Percentiles rank a stretch among this genome's conserved stretches.
These are phyloP conservation scores for Castor canadensis DNA, from an alignment of 2,113 vertebrate genomes.

Conservation along the genomic window DNA sequence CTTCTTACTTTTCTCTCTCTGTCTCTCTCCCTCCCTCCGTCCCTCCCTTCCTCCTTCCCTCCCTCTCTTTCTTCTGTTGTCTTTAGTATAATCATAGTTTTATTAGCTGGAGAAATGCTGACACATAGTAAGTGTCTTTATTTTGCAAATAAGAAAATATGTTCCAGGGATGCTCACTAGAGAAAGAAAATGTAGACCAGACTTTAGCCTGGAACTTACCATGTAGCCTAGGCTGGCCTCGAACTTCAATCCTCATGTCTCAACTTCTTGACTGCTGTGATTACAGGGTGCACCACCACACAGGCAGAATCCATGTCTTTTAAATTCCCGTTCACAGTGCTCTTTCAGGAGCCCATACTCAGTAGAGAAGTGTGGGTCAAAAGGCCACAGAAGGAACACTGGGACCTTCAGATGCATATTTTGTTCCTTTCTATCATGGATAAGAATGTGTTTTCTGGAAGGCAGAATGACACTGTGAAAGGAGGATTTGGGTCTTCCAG, in stretches of 20 bases:
- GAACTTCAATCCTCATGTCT: too few species aligned
- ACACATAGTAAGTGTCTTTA: background rate
- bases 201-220: too few species aligned
- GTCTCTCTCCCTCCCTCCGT: too few species aligned
- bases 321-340: too few species aligned
- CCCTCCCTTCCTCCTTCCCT: too few species aligned
- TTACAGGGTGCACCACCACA: too few species aligned
- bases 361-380: too few species aligned
- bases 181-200: background rate
- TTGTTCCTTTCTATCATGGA: background rate
- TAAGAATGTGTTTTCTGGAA: slow-evolving; percentile 17
- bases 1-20: background rate
- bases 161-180: background rate
- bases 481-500: background rate
- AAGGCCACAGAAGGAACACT: background rate
- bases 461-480: background rate
- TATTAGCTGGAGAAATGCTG: background rate
- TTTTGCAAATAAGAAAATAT: slow-evolving; percentile 57
- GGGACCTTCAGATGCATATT: background rate
- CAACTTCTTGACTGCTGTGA: too few species aligned
- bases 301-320: too few species aligned
- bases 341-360: too few species aligned
- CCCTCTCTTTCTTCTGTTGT: background rate
- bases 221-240: too few species aligned
- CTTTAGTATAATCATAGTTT: background rate